Evolutionary conservation across 2,888 invertebrate genomes (phyloP).

Genomic region (Ernsta delagoae): DNA sequence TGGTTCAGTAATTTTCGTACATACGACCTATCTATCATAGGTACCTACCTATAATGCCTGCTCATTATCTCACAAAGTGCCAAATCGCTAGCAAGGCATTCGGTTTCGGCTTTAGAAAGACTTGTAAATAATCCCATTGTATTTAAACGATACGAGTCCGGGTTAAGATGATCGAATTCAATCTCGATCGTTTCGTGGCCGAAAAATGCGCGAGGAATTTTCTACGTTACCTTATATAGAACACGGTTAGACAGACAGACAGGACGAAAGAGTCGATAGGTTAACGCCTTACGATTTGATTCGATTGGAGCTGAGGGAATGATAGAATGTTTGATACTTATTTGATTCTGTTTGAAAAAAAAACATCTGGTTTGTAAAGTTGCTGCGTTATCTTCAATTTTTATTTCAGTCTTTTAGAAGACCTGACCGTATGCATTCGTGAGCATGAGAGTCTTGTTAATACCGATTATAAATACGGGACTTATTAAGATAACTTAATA

Average conservation of each 20-base stretch:
- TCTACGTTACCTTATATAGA: conserved; percentile 55
- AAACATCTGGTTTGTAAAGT: too few species aligned
- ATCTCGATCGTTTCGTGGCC: conserved; percentile 39
- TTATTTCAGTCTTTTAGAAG: too few species aligned
- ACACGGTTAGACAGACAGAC: conserved; percentile 47
- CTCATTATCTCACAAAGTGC: background rate
- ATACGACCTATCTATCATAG: conserved; percentile 35
- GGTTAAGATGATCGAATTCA: conserved; percentile 42
- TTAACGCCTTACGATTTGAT: conserved; percentile 50
- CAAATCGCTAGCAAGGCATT: conserved; percentile 4
- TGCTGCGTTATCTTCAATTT: too few species aligned
- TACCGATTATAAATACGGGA: too few species aligned
- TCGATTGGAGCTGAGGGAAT: conserved; percentile 11
- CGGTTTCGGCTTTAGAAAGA: conserved; percentile 21
- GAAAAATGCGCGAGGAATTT: conserved; percentile 53
- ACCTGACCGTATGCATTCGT: too few species aligned
- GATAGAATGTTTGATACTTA: conserved; percentile 2
- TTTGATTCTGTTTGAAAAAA: background rate
- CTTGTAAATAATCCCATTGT: conserved; percentile 54
- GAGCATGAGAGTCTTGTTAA: too few species aligned
- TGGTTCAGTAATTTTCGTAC: too few species aligned
- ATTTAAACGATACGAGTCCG: conserved; percentile 50
- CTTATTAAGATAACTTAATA: too few species aligned
- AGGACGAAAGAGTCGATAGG: conserved; percentile 49
- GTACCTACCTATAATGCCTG: too few species aligned